These are phyloP conservation scores for Glandiceps talaboti DNA, from an alignment of 53 echinoderm and acorn worm species.

Conservation along the genomic window DNA sequence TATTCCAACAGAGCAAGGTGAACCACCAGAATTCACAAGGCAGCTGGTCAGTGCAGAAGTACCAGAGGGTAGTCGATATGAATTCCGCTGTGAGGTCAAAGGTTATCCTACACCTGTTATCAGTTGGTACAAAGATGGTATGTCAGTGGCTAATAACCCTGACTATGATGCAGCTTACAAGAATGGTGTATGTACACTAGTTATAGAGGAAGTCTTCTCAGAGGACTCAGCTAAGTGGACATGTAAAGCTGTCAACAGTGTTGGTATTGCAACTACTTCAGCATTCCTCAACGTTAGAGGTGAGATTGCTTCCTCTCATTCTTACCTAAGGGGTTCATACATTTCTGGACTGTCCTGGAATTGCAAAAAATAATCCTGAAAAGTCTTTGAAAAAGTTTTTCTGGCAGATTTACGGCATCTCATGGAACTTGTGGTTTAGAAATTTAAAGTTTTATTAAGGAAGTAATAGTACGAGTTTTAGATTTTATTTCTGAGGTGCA, in stretches of 20 bases:
- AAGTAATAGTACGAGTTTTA: no score
- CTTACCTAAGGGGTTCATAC: no score
- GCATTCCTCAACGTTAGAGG: conserved; percentile 68
- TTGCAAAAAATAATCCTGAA: no score
- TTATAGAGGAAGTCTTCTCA: conserved; percentile 48
- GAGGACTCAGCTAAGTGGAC: conserved; percentile 73
- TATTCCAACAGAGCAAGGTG: conserved; percentile 27
- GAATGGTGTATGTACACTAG: conserved; percentile 50
- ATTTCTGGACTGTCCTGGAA: no score
- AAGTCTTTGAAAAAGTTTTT: no score
- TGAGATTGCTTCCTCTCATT: conserved; percentile 22
- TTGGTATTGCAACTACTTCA: conserved; percentile 49
- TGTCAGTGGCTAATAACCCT: conserved; percentile 42
- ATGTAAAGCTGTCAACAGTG: conserved; percentile 56
- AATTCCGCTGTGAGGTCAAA: conserved; percentile 49
- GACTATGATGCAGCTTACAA: conserved; percentile 63
- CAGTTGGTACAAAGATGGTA: conserved; percentile 73
- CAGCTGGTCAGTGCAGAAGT: conserved; percentile 46
- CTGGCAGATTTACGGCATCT: no score
- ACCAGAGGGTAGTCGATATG: conserved; percentile 51
- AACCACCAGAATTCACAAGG: conserved; percentile 51
- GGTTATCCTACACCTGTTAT: conserved; percentile 53
- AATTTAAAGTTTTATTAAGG: no score
- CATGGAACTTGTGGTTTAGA: no score
- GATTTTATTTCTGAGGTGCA: no score